Evolutionary conservation across 1,140 invertebrate species (phyloP), one percentile per base, ranked within the genome.

Genomic region (Fopius arisanus): DNA sequence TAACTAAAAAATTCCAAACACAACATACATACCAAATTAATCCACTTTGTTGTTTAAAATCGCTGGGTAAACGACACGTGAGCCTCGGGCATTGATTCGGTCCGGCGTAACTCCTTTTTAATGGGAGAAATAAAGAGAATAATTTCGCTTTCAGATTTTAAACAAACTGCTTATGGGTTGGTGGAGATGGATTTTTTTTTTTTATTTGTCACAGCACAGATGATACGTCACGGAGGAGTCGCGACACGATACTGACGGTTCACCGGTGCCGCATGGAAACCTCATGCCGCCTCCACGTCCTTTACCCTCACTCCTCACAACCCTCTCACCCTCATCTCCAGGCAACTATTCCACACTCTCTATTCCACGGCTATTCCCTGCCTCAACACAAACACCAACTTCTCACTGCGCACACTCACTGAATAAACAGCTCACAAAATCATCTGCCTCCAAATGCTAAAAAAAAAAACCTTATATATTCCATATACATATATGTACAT

Each of bases 241-340:
- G 81, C 82, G 81, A 77, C 81, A 80, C 82, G 80, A 79, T 83
- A 85, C 84, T 85, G 82, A 84, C 79, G 82, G 71, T 75, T 77
- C 75, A 43, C 63, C 78, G 79, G 65, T 73, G 77, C 82, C 76
- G 80, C 82, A 79, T 80, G 78, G 78, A 81, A 83, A 85, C 81
- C 79, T 85, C 81, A 83, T 83, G 82, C 80, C 77, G 75, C 71
- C 65, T 72, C 67, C 16, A 59, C 37, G 28, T 54, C 59, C 7
- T 43, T 67, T 51, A 65, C 37, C 67, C 68, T 26, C 54, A 26
- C 70, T 78, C 76, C 75, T 75, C 78, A 77, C 77, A 75, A 75
- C 72, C 69, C 59, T 71, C 59, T 66, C 59, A 62, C 48, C 23
- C 74, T 70, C 73, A 63, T 70, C 65, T 75, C 70, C 48, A 65